These are phyloP conservation scores for Oreocharis arfaki DNA, from an alignment of 2,113 vertebrate species.

Conservation along the genomic window DNA sequence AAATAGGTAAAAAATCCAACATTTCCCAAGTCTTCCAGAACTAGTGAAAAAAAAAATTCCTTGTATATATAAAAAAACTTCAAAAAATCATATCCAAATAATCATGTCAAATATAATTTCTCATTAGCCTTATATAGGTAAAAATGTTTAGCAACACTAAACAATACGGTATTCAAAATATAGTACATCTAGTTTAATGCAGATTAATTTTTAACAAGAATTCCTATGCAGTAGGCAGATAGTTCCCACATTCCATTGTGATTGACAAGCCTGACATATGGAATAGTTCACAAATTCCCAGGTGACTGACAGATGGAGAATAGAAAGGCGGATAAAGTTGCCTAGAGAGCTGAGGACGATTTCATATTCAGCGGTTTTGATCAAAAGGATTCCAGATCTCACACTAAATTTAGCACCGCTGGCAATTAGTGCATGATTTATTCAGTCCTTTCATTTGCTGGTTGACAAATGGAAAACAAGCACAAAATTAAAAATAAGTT, in stretches of 20 bases:
- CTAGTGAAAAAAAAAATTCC: neutral
- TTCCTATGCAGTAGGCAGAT: slow-evolving; percentile 83
- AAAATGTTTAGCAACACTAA: slow-evolving; percentile 75
- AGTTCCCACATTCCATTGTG: slow-evolving; percentile 92
- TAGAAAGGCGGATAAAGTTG: slow-evolving; percentile 90
- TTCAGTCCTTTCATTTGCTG: slow-evolving; percentile 90
- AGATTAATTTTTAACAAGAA: slow-evolving; percentile 83
- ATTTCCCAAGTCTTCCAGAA: neutral
- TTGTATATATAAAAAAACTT: neutral
- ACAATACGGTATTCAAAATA: slow-evolving; percentile 86
- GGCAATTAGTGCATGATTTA: slow-evolving; percentile 95
- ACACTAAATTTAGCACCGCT: slow-evolving; percentile 96
- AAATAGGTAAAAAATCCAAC: slow-evolving; percentile 15
- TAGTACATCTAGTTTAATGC: slow-evolving; percentile 76
- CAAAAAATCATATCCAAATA: slow-evolving; percentile 22
- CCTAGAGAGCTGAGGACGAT: slow-evolving; percentile 90
- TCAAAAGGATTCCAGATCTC: slow-evolving; percentile 95
- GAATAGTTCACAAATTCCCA: slow-evolving; percentile 99
- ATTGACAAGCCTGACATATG: slow-evolving; percentile 99
- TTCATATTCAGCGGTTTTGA: slow-evolving; percentile 91
- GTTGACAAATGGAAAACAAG: slow-evolving; percentile 91
- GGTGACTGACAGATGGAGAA: slow-evolving; percentile 94
- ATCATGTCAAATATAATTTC: slow-evolving; percentile 51
- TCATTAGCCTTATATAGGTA: slow-evolving; percentile 54
- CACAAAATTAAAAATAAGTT: slow-evolving; percentile 86